A percentile compares a stretch with the other conserved stretches of the same genome.
phyloP scores from a whole-genome alignment of 2,888 invertebrate species.

The Chaetoderma sp. region DNA sequence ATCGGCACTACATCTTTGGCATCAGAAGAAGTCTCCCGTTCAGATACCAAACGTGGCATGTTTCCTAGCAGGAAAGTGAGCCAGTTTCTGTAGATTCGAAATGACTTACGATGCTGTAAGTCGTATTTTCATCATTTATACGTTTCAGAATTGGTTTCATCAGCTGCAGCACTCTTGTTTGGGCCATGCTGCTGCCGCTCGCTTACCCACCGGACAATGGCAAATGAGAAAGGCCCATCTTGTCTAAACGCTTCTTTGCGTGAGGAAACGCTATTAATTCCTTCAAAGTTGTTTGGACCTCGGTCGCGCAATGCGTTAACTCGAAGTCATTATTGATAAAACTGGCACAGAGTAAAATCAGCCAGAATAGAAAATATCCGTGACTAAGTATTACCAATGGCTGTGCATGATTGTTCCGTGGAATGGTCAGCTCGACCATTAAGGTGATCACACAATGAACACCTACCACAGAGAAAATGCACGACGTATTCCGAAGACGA shows the following conservation, averaged over 20 bases:
- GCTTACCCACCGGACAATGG: slow-evolving; percentile 5
- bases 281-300: slow-evolving; percentile 39
- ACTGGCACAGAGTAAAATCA: slow-evolving; percentile 72
- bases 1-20: too few relatives aligned
- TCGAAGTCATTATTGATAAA: slow-evolving; percentile 74
- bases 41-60: too few relatives aligned
- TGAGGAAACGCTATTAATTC: slow-evolving; percentile 46
- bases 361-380: slow-evolving; percentile 73
- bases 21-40: too few relatives aligned
- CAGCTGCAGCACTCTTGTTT: slow-evolving; percentile 66
- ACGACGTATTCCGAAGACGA: slow-evolving; percentile 70
- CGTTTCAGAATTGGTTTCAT: slow-evolving; percentile 70
- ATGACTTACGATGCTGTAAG: slow-evolving; percentile 66
- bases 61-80: too few relatives aligned
- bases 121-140: slow-evolving; percentile 70
- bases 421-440: slow-evolving; percentile 71
- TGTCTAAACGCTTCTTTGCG: slow-evolving; percentile 37
- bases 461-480: slow-evolving; percentile 68
- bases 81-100: too few relatives aligned
- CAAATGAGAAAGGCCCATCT: too few relatives aligned
- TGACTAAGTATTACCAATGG: slow-evolving; percentile 69
- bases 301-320: slow-evolving; percentile 64
- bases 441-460: slow-evolving; percentile 72
- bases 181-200: slow-evolving; percentile 14
- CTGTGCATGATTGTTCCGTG: slow-evolving; percentile 57